These are phyloP conservation scores for Drosophila repleta DNA, from an alignment of 1,140 invertebrate species.

Conservation along the genomic window DNA sequence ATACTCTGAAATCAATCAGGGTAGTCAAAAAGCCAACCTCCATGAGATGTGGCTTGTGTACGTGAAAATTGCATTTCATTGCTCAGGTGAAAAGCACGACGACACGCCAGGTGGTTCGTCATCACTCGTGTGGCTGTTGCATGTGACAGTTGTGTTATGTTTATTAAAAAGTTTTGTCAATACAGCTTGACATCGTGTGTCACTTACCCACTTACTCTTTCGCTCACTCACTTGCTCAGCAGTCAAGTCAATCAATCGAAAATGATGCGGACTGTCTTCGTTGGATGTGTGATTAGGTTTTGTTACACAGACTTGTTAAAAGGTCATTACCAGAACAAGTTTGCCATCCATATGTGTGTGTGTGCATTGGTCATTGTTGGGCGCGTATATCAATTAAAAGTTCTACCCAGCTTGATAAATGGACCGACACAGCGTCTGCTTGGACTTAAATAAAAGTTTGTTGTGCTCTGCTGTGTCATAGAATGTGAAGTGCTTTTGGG, in stretches of 20 bases:
- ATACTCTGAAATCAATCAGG: constrained; percentile 75
- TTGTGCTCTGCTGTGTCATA: constrained; percentile 17
- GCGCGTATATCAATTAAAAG: constrained; percentile 62
- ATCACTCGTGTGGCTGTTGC: constrained; percentile 32
- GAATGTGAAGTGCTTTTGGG: constrained; percentile 7
- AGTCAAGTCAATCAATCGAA: constrained; percentile 34
- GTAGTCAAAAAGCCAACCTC: constrained; percentile 49
- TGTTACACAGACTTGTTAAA: constrained; percentile 63
- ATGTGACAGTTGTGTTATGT: constrained; percentile 58
- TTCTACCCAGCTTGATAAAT: constrained; percentile 18
- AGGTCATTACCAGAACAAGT: constrained; percentile 58
- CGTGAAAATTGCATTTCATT: constrained; percentile 78
- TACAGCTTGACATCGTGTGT: constrained; percentile 27
- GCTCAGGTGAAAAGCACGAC: constrained; percentile 9
- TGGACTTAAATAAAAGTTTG: constrained; percentile 19
- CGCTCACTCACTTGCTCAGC: background rate
- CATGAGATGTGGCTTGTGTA: constrained; percentile 64
- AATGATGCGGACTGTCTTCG: constrained; percentile 20
- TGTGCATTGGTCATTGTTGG: constrained; percentile 20
- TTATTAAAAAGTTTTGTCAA: constrained; percentile 65
- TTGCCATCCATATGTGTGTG: constrained; percentile 11
- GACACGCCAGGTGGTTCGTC: constrained; percentile 11
- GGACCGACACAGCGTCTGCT: background rate
- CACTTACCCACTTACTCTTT: constrained; percentile 14
- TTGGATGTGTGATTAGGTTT: constrained; percentile 32